Conservation (phyloP, 2,797 vertebrate genomes). For the Craterocephalus amniculus region DNA sequence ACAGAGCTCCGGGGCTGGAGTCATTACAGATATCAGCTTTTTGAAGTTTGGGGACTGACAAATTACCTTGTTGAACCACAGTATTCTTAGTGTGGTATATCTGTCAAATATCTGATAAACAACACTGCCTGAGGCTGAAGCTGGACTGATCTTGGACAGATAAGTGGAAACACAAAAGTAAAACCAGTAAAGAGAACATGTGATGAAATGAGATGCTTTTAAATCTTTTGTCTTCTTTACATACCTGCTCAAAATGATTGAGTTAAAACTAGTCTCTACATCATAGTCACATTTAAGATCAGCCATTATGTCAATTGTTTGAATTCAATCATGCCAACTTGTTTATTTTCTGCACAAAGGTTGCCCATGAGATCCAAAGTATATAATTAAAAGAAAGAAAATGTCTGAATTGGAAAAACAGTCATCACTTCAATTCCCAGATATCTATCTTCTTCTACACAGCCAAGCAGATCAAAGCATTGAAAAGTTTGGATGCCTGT, state of each 20-base stretch:
- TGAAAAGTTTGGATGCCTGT: too few relatives aligned
- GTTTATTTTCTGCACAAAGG: too few relatives aligned
- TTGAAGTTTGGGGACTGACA: conserved; percentile 78
- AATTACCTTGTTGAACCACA: conserved; percentile 78
- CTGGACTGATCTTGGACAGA: conserved; percentile 37
- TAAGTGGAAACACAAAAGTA: conserved; percentile 29
- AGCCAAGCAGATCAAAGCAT: too few relatives aligned
- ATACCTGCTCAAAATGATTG: background rate
- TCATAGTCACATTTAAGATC: too few relatives aligned
- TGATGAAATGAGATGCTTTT: conserved; percentile 7
- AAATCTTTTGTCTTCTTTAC: background rate
- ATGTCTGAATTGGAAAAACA: too few relatives aligned
- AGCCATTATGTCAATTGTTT: too few relatives aligned
- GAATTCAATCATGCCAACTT: too few relatives aligned
- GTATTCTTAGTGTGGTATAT: conserved; percentile 73
- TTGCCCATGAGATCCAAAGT: too few relatives aligned
- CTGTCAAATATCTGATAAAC: conserved; percentile 69
- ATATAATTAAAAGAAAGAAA: too few relatives aligned
- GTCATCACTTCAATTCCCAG: too few relatives aligned
- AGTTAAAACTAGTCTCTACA: background rate
- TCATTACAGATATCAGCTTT: conserved; percentile 72
- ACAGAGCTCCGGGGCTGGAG: conserved; percentile 67
- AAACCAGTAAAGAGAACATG: conserved; percentile 10
- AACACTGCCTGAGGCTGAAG: conserved; percentile 50
- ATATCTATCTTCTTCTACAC: too few relatives aligned